Percentiles rank a stretch among this genome's conserved stretches.
Evolutionary conservation across 2,888 invertebrate species (phyloP).

Genomic region (Candidula unifasciata): DNA sequence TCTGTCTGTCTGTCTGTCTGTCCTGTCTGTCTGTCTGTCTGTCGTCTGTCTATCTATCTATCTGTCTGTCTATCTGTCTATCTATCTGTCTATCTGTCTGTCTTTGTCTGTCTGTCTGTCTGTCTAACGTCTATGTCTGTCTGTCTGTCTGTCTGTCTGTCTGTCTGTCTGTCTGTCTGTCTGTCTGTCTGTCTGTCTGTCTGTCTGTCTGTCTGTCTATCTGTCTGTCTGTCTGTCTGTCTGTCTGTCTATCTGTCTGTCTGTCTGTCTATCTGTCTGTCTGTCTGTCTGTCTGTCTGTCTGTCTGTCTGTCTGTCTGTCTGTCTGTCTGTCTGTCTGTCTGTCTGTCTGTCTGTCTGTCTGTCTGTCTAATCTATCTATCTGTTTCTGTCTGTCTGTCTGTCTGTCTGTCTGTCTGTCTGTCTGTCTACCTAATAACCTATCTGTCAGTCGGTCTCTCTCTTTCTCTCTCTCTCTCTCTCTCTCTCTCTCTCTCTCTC

Average conservation of each 20-base stretch:
- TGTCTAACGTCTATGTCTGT: too few species aligned
- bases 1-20: conserved; percentile 10
- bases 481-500: conserved; percentile 26
- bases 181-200: neutral
- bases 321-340: neutral
- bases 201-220: conserved; percentile 10
- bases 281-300: conserved; percentile 22
- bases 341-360: neutral
- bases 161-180: neutral
- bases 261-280: too few species aligned
- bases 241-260: neutral
- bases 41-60: too few species aligned
- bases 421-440: too few species aligned
- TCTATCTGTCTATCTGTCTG: too few species aligned
- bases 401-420: neutral
- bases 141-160: too few species aligned
- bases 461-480: neutral
- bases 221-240: neutral
- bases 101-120: too few species aligned
- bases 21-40: too few species aligned
- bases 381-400: neutral
- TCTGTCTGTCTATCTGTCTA: too few species aligned
- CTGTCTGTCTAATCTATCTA: neutral
- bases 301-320: neutral
- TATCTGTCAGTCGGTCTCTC: too few species aligned